Percentiles rank a stretch among this genome's conserved stretches.
These are phyloP conservation scores for Eristalis pertinax DNA, from an alignment of 2,888 invertebrate species.

Conservation along the genomic window DNA sequence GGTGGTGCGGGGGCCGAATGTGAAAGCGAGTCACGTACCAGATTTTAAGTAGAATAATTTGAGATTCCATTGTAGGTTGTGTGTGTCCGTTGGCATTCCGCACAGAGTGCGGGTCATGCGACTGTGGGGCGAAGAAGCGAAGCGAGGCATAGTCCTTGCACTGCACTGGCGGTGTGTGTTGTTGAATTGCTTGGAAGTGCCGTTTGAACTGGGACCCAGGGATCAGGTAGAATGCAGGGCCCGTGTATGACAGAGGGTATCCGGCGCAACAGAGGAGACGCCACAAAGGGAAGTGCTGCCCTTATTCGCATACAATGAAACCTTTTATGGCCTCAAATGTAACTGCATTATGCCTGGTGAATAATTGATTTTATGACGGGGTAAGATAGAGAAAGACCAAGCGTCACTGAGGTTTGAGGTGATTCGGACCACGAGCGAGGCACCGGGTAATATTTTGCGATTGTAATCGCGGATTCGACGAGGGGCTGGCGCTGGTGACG, in stretches of 20 bases:
- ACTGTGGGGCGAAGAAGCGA: not conserved
- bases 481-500: not conserved
- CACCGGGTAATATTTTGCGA: not conserved
- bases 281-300: constrained; percentile 18
- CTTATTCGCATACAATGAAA: constrained; percentile 37
- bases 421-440: constrained; percentile 15
- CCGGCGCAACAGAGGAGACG: not conserved
- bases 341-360: constrained; percentile 56
- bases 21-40: constrained; percentile 66
- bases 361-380: constrained; percentile 50
- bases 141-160: not conserved
- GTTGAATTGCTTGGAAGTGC: constrained; percentile 2
- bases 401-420: not conserved
- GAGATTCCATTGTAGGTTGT: constrained; percentile 55
- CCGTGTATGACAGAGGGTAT: constrained; percentile 16
- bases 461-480: not conserved
- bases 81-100: constrained; percentile 28
- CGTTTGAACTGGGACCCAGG: constrained; percentile 15
- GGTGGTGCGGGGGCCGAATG: constrained; percentile 33
- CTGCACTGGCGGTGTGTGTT: not conserved
- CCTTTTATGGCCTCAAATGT: constrained; percentile 44
- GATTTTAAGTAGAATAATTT: constrained; percentile 68
- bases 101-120: constrained; percentile 15
- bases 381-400: not conserved
- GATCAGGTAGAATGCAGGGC: constrained; percentile 45